A percentile compares a stretch with the other conserved stretches of the same genome.
These are phyloP conservation scores for Rugalucina vietnamica DNA, from an alignment of 2,888 invertebrate species.

Conservation along the genomic window DNA sequence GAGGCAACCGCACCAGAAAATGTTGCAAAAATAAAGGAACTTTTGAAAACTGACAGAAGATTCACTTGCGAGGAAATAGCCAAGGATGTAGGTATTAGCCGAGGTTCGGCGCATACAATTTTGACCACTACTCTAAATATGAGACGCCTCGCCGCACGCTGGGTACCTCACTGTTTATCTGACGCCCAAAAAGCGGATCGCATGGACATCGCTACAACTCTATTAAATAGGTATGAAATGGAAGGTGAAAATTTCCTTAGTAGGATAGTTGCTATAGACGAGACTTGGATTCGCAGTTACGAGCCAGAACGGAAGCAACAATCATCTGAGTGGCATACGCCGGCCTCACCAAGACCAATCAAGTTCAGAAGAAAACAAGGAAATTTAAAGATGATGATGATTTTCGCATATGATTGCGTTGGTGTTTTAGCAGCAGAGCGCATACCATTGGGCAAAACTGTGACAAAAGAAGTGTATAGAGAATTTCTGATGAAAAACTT, in stretches of 20 bases:
- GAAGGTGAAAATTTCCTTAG: not conserved
- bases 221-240: not conserved
- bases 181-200: conserved; percentile 6
- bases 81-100: conserved; percentile 13
- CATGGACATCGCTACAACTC: not conserved
- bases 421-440: not conserved
- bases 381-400: not conserved
- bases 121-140: conserved; percentile 19
- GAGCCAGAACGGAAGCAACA: not conserved
- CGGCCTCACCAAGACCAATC: not conserved
- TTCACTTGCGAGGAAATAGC: conserved; percentile 16
- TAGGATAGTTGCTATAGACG: not conserved
- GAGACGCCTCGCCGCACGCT: conserved; percentile 8
- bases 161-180: conserved; percentile 21
- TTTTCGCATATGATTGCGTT: not conserved
- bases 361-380: not conserved
- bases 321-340: not conserved
- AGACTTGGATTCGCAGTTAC: not conserved
- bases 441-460: not conserved
- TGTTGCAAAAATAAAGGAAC: not conserved
- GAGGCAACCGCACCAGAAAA: not conserved
- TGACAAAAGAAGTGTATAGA: not conserved
- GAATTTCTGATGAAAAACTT: not conserved
- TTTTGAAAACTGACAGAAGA: not conserved
- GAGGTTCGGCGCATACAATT: not conserved